Evolutionary conservation across 2,888 invertebrate genomes (phyloP).

Genomic region (Trilocha varians): DNA sequence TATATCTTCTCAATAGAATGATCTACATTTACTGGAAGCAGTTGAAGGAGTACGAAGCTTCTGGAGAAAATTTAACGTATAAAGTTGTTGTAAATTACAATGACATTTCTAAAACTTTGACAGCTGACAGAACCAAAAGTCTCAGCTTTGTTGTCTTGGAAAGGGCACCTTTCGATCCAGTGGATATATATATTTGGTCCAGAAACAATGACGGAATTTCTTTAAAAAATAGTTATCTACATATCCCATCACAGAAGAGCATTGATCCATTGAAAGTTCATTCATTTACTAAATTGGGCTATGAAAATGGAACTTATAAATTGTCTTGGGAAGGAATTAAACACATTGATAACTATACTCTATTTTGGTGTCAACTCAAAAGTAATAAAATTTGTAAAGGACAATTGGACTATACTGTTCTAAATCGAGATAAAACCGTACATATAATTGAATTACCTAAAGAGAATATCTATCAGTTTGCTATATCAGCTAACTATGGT

Average conservation of each 20-base stretch:
- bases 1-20: constrained; percentile 66
- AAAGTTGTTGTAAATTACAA: constrained; percentile 59
- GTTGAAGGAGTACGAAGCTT: constrained; percentile 77
- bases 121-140: constrained; percentile 68
- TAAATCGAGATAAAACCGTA: constrained; percentile 50
- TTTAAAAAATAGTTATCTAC: constrained; percentile 67
- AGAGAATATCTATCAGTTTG: constrained; percentile 80
- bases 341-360: constrained; percentile 78
- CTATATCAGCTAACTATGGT: constrained; percentile 83
- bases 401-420: constrained; percentile 55
- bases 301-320: constrained; percentile 80
- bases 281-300: constrained; percentile 81
- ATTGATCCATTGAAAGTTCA: constrained; percentile 55
- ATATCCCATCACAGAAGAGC: constrained; percentile 72
- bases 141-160: constrained; percentile 75
- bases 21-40: constrained; percentile 87
- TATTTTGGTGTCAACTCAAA: constrained; percentile 82
- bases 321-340: constrained; percentile 81
- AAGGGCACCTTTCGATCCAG: constrained; percentile 53
- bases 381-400: constrained; percentile 68
- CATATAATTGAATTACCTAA: constrained; percentile 74
- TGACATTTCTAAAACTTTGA: constrained; percentile 36
- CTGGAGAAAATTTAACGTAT: constrained; percentile 84
- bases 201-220: constrained; percentile 75
- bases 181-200: constrained; percentile 74